Evolutionary conservation across 2,113 vertebrate species (phyloP).

Genomic region (Sinosuthora webbiana): DNA sequence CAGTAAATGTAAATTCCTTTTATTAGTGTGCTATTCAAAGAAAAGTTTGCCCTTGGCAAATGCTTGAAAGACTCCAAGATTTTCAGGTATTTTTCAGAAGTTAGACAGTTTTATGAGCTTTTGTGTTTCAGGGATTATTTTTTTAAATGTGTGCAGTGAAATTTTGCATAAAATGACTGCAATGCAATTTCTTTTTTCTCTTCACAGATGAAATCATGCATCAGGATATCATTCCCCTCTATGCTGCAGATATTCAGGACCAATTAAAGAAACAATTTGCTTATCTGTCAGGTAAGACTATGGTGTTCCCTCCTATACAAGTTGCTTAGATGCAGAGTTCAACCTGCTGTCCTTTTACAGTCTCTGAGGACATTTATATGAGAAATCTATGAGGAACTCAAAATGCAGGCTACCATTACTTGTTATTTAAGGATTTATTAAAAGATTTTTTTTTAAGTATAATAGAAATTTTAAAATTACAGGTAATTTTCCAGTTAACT

Average conservation of each 20-base stretch:
- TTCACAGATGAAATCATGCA: constrained; percentile 93
- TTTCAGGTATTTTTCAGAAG: background rate
- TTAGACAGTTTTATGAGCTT: background rate
- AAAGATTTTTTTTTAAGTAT: background rate
- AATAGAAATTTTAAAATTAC: background rate
- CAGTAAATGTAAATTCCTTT: background rate
- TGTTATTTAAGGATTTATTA: background rate
- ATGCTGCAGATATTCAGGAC: constrained; percentile 88
- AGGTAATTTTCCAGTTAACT: background rate
- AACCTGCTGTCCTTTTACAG: background rate
- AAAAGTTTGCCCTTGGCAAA: background rate
- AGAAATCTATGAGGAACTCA: background rate
- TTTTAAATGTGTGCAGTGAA: background rate
- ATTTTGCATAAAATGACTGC: background rate
- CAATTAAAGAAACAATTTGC: constrained; percentile 93
- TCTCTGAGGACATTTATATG: background rate
- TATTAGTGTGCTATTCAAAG: background rate
- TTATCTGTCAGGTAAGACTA: constrained; percentile 87
- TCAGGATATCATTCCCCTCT: constrained; percentile 86
- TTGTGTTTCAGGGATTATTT: background rate
- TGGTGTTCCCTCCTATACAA: background rate
- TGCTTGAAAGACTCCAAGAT: background rate
- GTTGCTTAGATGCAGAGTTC: rapidly evolving
- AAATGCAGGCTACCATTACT: background rate
- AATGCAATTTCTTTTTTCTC: background rate